These are phyloP conservation scores for Nannobrachium achirus DNA, from an alignment of 2,113 vertebrate species.

Conservation along the genomic window DNA sequence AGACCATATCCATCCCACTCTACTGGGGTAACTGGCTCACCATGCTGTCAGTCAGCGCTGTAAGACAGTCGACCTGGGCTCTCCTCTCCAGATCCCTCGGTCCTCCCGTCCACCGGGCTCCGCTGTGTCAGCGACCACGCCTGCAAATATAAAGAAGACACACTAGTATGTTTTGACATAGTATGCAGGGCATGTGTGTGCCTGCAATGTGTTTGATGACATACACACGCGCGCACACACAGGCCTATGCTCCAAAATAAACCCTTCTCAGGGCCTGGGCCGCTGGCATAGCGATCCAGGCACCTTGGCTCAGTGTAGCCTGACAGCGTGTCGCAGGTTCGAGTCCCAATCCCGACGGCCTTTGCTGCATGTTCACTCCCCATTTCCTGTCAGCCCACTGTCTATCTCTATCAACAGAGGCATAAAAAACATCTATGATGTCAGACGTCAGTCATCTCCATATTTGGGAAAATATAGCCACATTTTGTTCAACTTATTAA, in stretches of 20 bases:
- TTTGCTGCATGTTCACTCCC: background rate
- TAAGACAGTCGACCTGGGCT: slow-evolving; percentile 51
- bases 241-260: too few relatives aligned
- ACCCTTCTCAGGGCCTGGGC: background rate
- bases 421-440: too few relatives aligned
- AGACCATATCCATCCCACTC: background rate
- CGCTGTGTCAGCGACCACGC: slow-evolving; percentile 59
- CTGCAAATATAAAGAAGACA: slow-evolving; percentile 59
- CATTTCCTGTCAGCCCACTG: background rate
- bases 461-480: too few relatives aligned
- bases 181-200: slow-evolving; percentile 17
- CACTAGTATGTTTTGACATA: slow-evolving; percentile 43
- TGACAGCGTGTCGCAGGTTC: too few relatives aligned
- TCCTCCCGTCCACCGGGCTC: slow-evolving; percentile 65
- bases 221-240: too few relatives aligned
- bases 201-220: slow-evolving; percentile 24
- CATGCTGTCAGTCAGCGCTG: slow-evolving; percentile 72
- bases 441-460: too few relatives aligned
- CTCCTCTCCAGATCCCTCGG: slow-evolving; percentile 65
- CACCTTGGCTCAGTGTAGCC: background rate
- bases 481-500: too few relatives aligned
- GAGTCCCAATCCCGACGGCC: too few relatives aligned
- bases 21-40: slow-evolving; percentile 62
- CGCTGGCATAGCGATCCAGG: background rate
- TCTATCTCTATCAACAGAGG: too few relatives aligned